Evolutionary conservation across 2,888 invertebrate species (phyloP), one percentile per base, ranked within the genome.

Genomic region (Thecocarcelia acutangulata): DNA sequence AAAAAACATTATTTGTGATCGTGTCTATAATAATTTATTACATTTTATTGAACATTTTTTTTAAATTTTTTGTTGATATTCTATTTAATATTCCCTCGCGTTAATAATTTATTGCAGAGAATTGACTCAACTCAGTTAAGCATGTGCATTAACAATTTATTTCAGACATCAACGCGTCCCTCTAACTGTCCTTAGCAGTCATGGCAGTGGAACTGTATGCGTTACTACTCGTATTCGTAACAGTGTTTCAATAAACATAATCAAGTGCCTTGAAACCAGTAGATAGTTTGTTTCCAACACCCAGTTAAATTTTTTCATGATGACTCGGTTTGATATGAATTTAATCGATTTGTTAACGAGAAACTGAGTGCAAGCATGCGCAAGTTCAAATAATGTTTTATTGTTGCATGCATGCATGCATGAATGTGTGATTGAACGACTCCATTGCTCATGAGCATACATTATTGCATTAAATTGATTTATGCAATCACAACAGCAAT

Each of bases 1-100:
- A 63, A 54, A 44, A 33, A 44, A 17, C 40, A 63, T n/a, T 48
- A 40, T 33, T 58, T 75, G 11, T 66, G 70, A 61, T 81, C 68
- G 72, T 81, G 72, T 72, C 72, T 80, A 48, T 61, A 72, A 76
- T 76, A 80, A 80, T 76, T 76, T 80, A 80, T 80, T 66, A 54
- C 56, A 76, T 66, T 76, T 80, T 72, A 80, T 73, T 76, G 54
- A 72, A 68, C 19, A 40, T 11, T 46, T 63, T 63, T 13, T 59
- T 15, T 19, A n/a, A n/a, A 33, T 21, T 42, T 54, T 15, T 17
- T 44, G 3, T 24, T 54, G 17, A 33, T 33, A 6, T 33, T 33
- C 12, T 40, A 15, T 5, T 24, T 17, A 28, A 17, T 61, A 74
- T 75, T 73, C 54, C 37, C 73, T 63, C 44, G 19, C 40, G 48